Base-by-base conservation (phyloP, 2,113 vertebrate genomes). In the Pontoporia blainvillei region DNA sequence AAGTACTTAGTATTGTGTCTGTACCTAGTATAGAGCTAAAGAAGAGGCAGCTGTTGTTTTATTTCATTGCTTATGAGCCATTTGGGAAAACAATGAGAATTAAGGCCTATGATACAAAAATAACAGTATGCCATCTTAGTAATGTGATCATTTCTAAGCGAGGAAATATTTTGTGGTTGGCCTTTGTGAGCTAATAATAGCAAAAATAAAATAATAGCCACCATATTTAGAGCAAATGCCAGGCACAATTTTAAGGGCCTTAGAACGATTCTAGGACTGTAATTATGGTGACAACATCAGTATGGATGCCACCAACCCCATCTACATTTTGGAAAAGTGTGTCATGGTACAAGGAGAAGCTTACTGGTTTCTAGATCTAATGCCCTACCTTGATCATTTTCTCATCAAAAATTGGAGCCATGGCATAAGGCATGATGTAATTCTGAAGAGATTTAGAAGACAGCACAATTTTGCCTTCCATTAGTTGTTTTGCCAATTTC, bases 361-460 rank as follows among this genome's bases (percentile, higher is more conserved):
- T 95, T 64, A 78, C 13, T 15, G 20, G 14, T 67, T 83, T 76
- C 13, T 10, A 86, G 52, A 91, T 46, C 86, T n/a, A 44, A 86
- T 95, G 73, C n/a, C 59, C 75, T 98, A 99, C 99, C 99, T 99
- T 99, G 41, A 99, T 98, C 99, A 99, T 99, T 96, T 99, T 99
- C 82, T 99, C 99, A 93, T 99, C 99, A 84, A 99, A 98, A 97
- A 99, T 94, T 41, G 99, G 98, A 2, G 99, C 99, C 97, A 99
- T 99, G 96, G 99, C 99, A 67, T 99, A 99, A 31, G 99, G 99
- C 99, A 99, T 99, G 97, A 99, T 99, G 97, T 99, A 99, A 95
- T 99, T 99, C 98, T 99, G 99, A 31, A 99, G 99, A 6, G 99
- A 99, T 25, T 99, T 99, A 0, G 99, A 99, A 12, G 99, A 99